Evolutionary conservation across 2,888 invertebrate genomes (phyloP).

Genomic region (Sinotaia quadrata): DNA sequence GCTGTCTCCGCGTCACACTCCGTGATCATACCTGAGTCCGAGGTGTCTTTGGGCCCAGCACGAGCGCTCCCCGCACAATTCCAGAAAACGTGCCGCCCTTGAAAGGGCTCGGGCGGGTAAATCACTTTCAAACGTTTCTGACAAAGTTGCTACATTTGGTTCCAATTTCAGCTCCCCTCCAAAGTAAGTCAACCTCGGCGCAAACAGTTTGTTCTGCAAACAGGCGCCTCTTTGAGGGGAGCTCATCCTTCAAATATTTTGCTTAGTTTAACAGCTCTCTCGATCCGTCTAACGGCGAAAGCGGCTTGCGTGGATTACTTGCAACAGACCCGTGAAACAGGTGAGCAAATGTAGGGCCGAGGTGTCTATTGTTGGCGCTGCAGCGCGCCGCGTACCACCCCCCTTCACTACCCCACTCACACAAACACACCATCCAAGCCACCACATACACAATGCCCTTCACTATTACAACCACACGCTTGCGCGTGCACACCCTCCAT

Average conservation of each 20-base stretch:
- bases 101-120: constrained; percentile 20
- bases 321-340: constrained; percentile 25
- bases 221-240: constrained; percentile 24
- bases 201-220: constrained; percentile 35
- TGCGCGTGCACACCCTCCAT: no score
- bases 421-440: not conserved
- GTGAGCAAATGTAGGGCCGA: constrained; percentile 25
- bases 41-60: constrained; percentile 10
- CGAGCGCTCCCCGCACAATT: constrained; percentile 17
- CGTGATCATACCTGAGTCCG: not conserved
- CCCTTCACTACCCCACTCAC: no score
- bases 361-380: constrained; percentile 18
- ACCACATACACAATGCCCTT: not conserved
- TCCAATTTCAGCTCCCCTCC: constrained; percentile 21
- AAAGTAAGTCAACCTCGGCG: constrained; percentile 28
- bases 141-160: constrained; percentile 32
- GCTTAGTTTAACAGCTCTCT: constrained; percentile 33
- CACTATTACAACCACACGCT: not conserved
- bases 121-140: constrained; percentile 29
- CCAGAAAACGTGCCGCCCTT: constrained; percentile 23
- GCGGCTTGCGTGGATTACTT: constrained; percentile 27
- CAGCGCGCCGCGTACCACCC: constrained; percentile 5
- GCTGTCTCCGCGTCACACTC: constrained; percentile 1
- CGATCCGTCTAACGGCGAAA: constrained; percentile 9
- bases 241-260: constrained; percentile 30